Evolutionary conservation across 2,888 invertebrate genomes (phyloP), one percentile per base, ranked within the genome.

Genomic region (Tuta absoluta): DNA sequence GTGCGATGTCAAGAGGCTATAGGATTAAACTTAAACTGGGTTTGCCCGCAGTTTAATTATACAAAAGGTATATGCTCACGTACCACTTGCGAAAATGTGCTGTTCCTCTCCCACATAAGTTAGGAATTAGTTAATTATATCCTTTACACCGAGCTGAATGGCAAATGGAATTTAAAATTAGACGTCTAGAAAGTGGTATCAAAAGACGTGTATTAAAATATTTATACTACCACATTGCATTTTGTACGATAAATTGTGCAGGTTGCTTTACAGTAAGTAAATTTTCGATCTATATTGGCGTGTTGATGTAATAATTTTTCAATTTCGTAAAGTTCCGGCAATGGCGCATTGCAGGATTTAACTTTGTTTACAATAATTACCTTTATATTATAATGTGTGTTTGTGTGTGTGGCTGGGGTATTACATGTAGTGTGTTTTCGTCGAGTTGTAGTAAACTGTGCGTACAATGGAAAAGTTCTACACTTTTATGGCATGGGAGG

Each of bases 11-110:
- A 91, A 91, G 90, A 90, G 89, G 91, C 89, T 89, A 89, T 87
- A 89, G 89, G 90, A 91, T 91, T 91, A 89, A 90, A 91, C 90
- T 90, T 87, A 87, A 89, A 91, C 89, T 87, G 84, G 87, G 87
- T 89, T 89, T 86, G 84, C 85, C 89, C 85, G 81, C 86, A 88
- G 86, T 89, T 90, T 89, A 91, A 90, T 91, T 90, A 90, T 89
- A 89, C 89, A 89, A 89, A 90, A 89, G 86, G 89, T 87, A 87
- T 79, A 76, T 84, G 83, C 81, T 80, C 79, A 75, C 79, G 79
- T 80, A 84, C 73, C 73, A 75, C 82, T 84, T 82, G 80, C 77
- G 80, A 82, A 83, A 86, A 84, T 84, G 82, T 81, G 76, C 75
- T 77, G 79, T 80, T 80, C 73, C 79, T 78, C 83, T 75, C 77